Base-by-base conservation (phyloP, 2,888 invertebrate genomes). In the Brenthis hecate region DNA sequence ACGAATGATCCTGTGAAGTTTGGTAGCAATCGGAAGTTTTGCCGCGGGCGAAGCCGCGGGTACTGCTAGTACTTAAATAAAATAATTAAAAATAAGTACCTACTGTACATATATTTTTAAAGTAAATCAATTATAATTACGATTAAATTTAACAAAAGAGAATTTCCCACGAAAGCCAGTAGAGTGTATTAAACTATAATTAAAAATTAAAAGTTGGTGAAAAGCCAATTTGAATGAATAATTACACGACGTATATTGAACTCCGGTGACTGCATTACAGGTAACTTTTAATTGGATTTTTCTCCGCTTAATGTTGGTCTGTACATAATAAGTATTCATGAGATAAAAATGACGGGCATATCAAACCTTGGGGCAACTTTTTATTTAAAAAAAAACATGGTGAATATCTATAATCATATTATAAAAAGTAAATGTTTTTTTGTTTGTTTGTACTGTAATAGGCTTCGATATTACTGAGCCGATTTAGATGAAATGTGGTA, bases 141-240 rank as follows among this genome's bases (percentile, higher is more conserved):
- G 6, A 50, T 5, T 48, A 50, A 14, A 13, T 28, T n/a, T 11
- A 14, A 13, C 6, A 5, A 57, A 57, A 19, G 36, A 13, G 43
- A 16, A 23, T 23, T 19, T 50, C n/a, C 48, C 5, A 50, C n/a
- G 11, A 6, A 48, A 11, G 1, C 28, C 36, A 43, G 36, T 43
- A 11, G 11, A 43, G 36, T 43, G 11, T 43, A 43, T 43, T 43
- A 50, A 43, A 36, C 32, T 13, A 54, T 56, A 6, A 50, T 65
- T 23, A 55, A 64, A 48, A 19, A 13, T 48, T 19, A 13, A 65
- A 32, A 56, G 48, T 54, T 32, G 14, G 28, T 56, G 43, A 32
- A 32, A 56, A 50, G 55, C 28, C 28, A 63, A 63, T 63, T 54
- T 54, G 54, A 47, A 61, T 51, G 48, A 61, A 61, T 61, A 58